Evolutionary conservation across 2,888 invertebrate genomes (phyloP).

Genomic region (Chymomyza procnemis): DNA sequence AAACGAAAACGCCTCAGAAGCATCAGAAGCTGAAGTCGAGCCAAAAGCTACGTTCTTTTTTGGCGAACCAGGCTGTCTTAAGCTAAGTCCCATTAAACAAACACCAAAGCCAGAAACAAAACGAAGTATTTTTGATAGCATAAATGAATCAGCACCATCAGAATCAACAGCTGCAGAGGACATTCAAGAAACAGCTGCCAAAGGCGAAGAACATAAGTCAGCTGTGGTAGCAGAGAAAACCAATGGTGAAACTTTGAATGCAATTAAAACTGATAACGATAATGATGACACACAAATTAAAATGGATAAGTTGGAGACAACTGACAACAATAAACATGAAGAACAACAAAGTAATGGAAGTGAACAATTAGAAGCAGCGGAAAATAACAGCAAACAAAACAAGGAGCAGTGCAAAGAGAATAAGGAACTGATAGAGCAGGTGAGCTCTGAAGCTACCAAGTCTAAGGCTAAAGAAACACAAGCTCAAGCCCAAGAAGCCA

Average conservation of each 20-base stretch:
- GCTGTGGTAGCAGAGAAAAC: slow-evolving; percentile 38
- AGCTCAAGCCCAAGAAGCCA: not conserved
- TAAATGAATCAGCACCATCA: slow-evolving; percentile 12
- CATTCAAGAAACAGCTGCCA: not conserved
- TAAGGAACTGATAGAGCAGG: not conserved
- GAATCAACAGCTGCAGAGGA: slow-evolving; percentile 2
- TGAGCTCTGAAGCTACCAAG: not conserved
- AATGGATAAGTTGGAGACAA: not conserved
- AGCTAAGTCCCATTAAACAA: slow-evolving; percentile 76
- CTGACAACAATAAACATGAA: slow-evolving; percentile 3
- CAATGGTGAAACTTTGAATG: slow-evolving; percentile 51
- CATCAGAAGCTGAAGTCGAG: slow-evolving; percentile 76
- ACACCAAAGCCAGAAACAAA: slow-evolving; percentile 53
- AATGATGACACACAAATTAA: slow-evolving; percentile 7
- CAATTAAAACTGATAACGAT: not conserved
- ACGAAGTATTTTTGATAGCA: slow-evolving; percentile 58
- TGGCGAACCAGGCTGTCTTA: slow-evolving; percentile 79
- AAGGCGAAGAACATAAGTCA: not conserved
- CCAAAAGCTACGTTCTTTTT: slow-evolving; percentile 78
- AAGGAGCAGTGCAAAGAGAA: slow-evolving; percentile 2
- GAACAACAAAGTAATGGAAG: slow-evolving; percentile 20
- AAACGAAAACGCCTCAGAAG: slow-evolving; percentile 76
- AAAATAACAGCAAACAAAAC: not conserved
- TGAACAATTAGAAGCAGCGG: slow-evolving; percentile 12
- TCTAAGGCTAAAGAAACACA: not conserved